phyloP scores from a whole-genome alignment of 1,140 invertebrate species.

The Copidosoma floridanum region DNA sequence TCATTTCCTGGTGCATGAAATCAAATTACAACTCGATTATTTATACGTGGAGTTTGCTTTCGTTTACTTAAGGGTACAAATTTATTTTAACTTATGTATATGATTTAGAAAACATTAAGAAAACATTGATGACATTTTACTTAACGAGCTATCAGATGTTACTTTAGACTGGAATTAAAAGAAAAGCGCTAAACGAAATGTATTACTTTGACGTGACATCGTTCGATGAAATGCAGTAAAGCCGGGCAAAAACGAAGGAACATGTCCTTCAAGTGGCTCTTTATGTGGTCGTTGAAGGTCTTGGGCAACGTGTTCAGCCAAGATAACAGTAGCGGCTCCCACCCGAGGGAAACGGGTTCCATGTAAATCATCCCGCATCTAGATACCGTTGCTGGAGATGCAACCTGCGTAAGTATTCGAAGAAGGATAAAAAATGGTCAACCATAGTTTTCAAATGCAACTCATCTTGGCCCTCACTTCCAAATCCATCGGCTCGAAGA shows the following conservation, averaged over 20 bases:
- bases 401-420: slow-evolving; percentile 59
- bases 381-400: slow-evolving; percentile 85
- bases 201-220: slow-evolving; percentile 63
- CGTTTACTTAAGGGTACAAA: too few species aligned
- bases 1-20: slow-evolving; percentile 69
- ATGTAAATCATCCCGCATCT: slow-evolving; percentile 97
- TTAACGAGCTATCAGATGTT: too few species aligned
- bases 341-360: slow-evolving; percentile 85
- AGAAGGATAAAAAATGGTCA: not conserved
- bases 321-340: slow-evolving; percentile 81
- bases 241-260: slow-evolving; percentile 77
- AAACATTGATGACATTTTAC: too few species aligned
- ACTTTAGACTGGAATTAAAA: too few species aligned
- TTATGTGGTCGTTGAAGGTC: slow-evolving; percentile 67
- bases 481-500: slow-evolving; percentile 95
- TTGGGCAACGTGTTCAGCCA: slow-evolving; percentile 83
- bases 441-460: not conserved
- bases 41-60: not conserved
- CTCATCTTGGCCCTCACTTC: slow-evolving; percentile 55
- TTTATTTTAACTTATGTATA: too few species aligned
- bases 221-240: slow-evolving; percentile 69
- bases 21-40: not conserved
- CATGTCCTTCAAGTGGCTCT: slow-evolving; percentile 65
- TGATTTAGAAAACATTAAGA: not conserved
- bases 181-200: not conserved